Evolutionary conservation across 2,888 invertebrate species (phyloP).

Genomic region (Keiferia lycopersicella): DNA sequence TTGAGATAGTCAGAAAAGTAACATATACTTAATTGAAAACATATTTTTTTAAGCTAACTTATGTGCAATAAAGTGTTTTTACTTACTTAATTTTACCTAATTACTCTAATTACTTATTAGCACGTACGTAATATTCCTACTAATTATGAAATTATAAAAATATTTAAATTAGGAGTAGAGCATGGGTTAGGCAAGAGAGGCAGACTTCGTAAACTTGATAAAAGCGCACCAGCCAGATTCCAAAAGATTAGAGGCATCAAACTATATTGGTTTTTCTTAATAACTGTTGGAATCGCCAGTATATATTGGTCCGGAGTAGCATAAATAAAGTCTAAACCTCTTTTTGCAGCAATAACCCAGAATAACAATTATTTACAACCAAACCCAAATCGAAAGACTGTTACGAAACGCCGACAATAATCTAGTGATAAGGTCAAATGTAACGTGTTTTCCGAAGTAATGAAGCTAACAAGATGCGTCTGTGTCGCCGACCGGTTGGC

Average conservation of each 20-base stretch:
- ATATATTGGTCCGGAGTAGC: no score
- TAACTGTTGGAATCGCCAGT: no score
- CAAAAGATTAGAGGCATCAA: no score
- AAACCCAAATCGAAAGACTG: slow-evolving; percentile 32
- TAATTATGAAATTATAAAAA: no score
- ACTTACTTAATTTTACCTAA: no score
- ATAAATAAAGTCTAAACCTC: not conserved
- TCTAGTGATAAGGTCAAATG: slow-evolving; percentile 32
- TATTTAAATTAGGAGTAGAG: not conserved
- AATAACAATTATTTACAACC: slow-evolving; percentile 30
- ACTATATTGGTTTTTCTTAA: no score
- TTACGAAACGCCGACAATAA: slow-evolving; percentile 48
- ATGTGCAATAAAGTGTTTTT: no score
- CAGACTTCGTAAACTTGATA: not conserved
- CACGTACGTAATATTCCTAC: not conserved
- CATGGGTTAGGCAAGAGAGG: slow-evolving; percentile 7
- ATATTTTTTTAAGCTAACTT: no score
- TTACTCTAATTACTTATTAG: no score
- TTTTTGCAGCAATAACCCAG: slow-evolving; percentile 24
- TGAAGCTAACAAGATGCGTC: slow-evolving; percentile 17
- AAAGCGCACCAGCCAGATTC: slow-evolving; percentile 7
- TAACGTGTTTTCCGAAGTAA: slow-evolving; percentile 19
- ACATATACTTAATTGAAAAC: no score
- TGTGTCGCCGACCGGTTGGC: slow-evolving; percentile 18
- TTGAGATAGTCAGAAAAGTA: no score